These are phyloP conservation scores for Dicrostonyx torquatus DNA, from an alignment of 2,797 vertebrate species.

Conservation along the genomic window DNA sequence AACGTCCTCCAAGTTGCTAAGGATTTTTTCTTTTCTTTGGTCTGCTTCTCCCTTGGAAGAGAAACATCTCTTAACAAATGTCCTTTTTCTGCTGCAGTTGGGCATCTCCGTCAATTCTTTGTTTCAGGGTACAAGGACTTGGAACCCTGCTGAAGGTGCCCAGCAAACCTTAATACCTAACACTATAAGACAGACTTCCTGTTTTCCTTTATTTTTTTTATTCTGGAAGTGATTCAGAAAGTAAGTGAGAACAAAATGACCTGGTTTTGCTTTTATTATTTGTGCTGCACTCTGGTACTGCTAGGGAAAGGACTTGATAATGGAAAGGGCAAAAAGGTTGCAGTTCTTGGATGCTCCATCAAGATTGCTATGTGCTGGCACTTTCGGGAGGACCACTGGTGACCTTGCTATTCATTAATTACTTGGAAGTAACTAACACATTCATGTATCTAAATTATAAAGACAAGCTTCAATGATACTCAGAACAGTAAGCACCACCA, in stretches of 20 bases:
- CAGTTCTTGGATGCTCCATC: neutral
- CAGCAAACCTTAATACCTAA: slow-evolving; percentile 1
- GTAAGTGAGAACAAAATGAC: slow-evolving; percentile 45
- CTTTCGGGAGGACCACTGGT: neutral
- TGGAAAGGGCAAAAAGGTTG: neutral
- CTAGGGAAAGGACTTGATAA: slow-evolving; percentile 14
- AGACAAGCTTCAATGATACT: slow-evolving; percentile 35
- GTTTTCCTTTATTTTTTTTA: slow-evolving; percentile 50
- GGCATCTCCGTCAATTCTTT: neutral
- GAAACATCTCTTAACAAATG: neutral
- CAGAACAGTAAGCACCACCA: neutral
- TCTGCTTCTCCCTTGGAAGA: neutral
- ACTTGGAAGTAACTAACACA: neutral
- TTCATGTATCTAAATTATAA: neutral
- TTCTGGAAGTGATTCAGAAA: slow-evolving; percentile 30
- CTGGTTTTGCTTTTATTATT: slow-evolving; percentile 41
- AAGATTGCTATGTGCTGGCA: neutral
- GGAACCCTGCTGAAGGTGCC: no score
- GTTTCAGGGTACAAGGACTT: neutral
- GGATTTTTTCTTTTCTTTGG: neutral
- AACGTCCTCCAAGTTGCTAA: neutral
- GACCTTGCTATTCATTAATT: neutral
- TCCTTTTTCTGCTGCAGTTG: neutral
- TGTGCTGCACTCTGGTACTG: neutral
- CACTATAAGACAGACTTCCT: neutral